Percentiles rank a stretch among this genome's conserved stretches.
phyloP scores from a whole-genome alignment of 2,113 vertebrate genomes.

The Upupa epops region DNA sequence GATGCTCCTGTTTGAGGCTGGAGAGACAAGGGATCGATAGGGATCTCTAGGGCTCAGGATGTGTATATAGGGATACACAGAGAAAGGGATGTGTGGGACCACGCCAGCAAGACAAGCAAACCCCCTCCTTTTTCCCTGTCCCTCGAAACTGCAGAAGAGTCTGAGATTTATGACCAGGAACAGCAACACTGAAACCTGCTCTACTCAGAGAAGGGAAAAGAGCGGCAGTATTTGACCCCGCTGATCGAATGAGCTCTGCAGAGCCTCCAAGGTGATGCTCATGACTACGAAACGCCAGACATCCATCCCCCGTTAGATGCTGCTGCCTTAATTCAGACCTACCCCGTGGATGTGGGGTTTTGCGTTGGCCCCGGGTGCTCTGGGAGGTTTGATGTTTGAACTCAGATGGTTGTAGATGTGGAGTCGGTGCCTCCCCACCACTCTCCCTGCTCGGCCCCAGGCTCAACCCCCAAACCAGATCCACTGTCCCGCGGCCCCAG shows the following conservation, averaged over 20 bases:
- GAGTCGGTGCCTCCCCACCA: neutral
- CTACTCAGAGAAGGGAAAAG: neutral
- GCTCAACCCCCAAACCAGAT: neutral
- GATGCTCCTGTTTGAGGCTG: neutral
- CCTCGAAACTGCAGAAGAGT: neutral
- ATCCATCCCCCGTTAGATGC: accelerated
- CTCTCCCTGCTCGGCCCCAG: neutral
- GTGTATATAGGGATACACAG: too few relatives aligned
- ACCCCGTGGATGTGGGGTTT: too few relatives aligned
- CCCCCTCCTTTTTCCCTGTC: accelerated
- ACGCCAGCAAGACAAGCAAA: neutral
- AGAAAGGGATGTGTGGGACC: too few relatives aligned
- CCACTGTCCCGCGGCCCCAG: neutral
- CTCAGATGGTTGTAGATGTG: accelerated
- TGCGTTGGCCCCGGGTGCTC: too few relatives aligned
- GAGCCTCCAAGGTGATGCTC: accelerated
- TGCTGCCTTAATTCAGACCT: neutral
- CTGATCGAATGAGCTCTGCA: neutral
- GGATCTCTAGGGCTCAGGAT: too few relatives aligned
- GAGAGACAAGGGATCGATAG: neutral
- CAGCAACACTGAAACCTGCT: neutral
- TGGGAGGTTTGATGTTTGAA: too few relatives aligned
- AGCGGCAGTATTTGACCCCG: accelerated
- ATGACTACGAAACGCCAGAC: neutral
- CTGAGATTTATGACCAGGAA: neutral